A percentile compares a stretch with the other conserved stretches of the same genome.
phyloP scores from a whole-genome alignment of 2,888 invertebrate species.

The Lingula anatina region DNA sequence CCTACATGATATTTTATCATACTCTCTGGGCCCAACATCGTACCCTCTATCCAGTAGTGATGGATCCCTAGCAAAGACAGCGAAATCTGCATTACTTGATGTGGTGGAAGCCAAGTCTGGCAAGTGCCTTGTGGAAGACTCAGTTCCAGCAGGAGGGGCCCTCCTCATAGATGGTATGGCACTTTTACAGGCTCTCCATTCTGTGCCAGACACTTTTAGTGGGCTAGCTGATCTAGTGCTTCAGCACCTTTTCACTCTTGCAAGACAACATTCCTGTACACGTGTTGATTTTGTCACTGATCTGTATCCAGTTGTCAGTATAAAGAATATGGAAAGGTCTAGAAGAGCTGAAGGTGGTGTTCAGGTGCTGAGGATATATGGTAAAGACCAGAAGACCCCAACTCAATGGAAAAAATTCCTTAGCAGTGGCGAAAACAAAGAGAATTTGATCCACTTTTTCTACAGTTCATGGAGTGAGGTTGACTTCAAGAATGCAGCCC shows the following conservation, averaged over 20 bases:
- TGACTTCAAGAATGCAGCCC: not conserved
- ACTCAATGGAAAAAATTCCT: conserved; percentile 7
- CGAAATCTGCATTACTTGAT: not conserved
- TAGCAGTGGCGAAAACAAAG: conserved; percentile 3
- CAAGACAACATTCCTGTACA: not conserved
- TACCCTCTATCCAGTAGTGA: not conserved
- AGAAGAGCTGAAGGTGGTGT: not conserved
- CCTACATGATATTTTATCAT: conserved; percentile 2
- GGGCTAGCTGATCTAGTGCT: not conserved
- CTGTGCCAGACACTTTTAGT: conserved; percentile 3
- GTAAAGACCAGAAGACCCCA: not conserved
- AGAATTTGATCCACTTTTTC: conserved; percentile 1
- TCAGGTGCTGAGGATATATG: conserved; percentile 1
- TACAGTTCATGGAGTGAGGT: not conserved
- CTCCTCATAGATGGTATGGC: conserved; percentile 6
- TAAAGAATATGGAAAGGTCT: conserved; percentile 3
- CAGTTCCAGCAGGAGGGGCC: not conserved
- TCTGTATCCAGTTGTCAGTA: conserved; percentile 1
- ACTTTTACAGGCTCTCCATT: not conserved
- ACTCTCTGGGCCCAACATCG: conserved; percentile 2
- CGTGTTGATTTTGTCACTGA: conserved; percentile 6
- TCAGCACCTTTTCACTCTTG: not conserved
- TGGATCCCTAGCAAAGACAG: conserved; percentile 1
- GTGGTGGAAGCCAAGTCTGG: conserved; percentile 1
- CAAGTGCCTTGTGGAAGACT: not conserved